phyloP scores from a whole-genome alignment of 2,113 vertebrate species.

The Menidia beryllina region DNA sequence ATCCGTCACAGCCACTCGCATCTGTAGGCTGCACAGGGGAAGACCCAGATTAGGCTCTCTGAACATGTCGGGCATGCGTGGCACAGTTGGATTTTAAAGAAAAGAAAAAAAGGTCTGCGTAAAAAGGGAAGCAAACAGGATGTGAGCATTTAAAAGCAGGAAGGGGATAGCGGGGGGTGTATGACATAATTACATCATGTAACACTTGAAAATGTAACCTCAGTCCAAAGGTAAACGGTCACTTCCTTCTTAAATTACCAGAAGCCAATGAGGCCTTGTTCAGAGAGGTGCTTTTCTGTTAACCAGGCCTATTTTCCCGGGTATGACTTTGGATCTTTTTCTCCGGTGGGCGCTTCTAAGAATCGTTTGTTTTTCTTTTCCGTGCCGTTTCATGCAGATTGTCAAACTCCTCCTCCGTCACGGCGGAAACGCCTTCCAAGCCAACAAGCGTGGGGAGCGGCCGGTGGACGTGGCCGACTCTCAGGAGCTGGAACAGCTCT shows the following conservation, averaged over 20 bases:
- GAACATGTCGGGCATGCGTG: background rate
- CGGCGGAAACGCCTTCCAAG: conserved; percentile 96
- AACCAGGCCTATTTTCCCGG: background rate
- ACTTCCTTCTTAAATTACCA: background rate
- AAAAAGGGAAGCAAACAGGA: too few species aligned
- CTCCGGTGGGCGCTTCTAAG: too few species aligned
- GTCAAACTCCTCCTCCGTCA: conserved; percentile 95
- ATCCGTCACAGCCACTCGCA: background rate
- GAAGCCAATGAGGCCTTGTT: background rate
- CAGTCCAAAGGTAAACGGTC: too few species aligned
- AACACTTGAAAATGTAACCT: too few species aligned
- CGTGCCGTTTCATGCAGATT: conserved; percentile 82
- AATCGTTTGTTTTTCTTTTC: too few species aligned
- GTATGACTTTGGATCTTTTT: background rate
- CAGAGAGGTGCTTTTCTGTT: too few species aligned
- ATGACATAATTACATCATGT: too few species aligned
- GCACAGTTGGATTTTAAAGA: background rate
- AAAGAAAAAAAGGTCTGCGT: background rate
- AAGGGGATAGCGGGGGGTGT: too few species aligned
- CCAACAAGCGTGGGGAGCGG: conserved; percentile 95
- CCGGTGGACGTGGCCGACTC: conserved; percentile 98
- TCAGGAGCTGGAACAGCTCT: conserved; percentile 91
- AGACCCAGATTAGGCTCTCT: background rate
- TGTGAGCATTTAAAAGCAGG: too few species aligned
- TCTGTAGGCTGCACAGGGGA: background rate